Evolutionary conservation across 2,888 invertebrate genomes (phyloP), one percentile per base, ranked within the genome.

Genomic region (Euphydryas editha): DNA sequence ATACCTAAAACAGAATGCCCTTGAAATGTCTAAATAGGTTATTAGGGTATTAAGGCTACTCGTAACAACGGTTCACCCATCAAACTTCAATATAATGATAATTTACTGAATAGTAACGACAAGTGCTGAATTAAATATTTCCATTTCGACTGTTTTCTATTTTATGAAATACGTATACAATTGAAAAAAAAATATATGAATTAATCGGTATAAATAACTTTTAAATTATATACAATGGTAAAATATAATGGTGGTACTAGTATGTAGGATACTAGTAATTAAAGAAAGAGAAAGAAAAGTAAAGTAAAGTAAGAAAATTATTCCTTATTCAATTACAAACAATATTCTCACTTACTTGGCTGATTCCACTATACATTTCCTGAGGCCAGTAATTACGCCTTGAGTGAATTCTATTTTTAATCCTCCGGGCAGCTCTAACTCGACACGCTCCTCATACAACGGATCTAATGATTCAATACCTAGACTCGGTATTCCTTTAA

Each of bases 301-400:
- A 30, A 30, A 30, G 8, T 30, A 30, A 30, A 1, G 30, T 7
- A 30, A 5, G 0, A 30, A 7, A 30, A 30, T 30, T 30, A n/a
- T n/a, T n/a, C n/a, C 30, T 30, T 30, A 30, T 30, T 30, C 5
- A 30, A 30, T 4, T 30, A 2, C 8, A 8, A 10, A 39, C 3
- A 8, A 1, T 51, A 51, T 49, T 47, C 49, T 20, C 59, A 80
- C 85, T 82, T 69, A 87, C 86, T 73, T 72, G 0, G 78, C 82
- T 21, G 79, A 75, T 61, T 89, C 85, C 1, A 90, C 80, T 0
- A 72, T 68, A 57, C 90, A 90, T 67, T 87, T 88, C 58, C 75
- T 79, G n/a, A 87, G 64, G 8, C 90, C 90, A 44, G 82, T 84
- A 42, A 83, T 47, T n/a, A 71, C 72, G 36, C 87, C 88, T 66